Percentiles rank a stretch among this genome's conserved stretches.
These are phyloP conservation scores for Tetragnatha montana DNA, from an alignment of 2,888 invertebrate species.

Conservation along the genomic window DNA sequence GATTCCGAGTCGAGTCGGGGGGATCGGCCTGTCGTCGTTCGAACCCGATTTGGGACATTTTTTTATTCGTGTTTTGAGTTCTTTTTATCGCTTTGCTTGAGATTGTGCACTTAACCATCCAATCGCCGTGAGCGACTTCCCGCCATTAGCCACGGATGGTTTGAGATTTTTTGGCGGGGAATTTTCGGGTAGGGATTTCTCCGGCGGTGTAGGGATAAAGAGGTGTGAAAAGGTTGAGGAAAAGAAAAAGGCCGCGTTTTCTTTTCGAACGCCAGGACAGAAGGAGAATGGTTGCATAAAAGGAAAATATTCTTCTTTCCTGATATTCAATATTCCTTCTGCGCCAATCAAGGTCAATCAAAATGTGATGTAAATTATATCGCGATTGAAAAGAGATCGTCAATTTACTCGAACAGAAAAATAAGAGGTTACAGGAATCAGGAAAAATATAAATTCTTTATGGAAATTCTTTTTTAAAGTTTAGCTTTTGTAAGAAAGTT, in stretches of 20 bases:
- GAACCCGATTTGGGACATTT: slow-evolving; percentile 60
- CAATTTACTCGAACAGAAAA: too few relatives aligned
- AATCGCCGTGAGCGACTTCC: slow-evolving; percentile 63
- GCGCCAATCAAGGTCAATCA: too few relatives aligned
- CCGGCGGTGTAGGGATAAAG: slow-evolving; percentile 17
- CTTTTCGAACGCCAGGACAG: neutral
- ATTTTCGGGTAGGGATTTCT: slow-evolving; percentile 49
- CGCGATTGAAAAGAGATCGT: too few relatives aligned
- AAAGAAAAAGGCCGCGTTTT: neutral
- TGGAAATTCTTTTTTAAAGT: too few relatives aligned
- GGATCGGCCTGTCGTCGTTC: slow-evolving; percentile 47
- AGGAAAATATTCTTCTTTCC: too few relatives aligned
- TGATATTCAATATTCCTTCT: too few relatives aligned
- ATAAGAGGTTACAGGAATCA: too few relatives aligned
- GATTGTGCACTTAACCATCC: slow-evolving; percentile 63
- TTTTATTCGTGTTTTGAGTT: slow-evolving; percentile 41
- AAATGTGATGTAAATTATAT: too few relatives aligned
- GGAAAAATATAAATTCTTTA: too few relatives aligned
- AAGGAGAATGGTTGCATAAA: neutral
- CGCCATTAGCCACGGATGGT: slow-evolving; percentile 65
- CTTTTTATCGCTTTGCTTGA: slow-evolving; percentile 39
- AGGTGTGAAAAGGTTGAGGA: slow-evolving; percentile 3
- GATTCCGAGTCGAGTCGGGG: slow-evolving; percentile 24
- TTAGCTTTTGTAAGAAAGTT: too few relatives aligned
- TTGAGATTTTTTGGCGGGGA: slow-evolving; percentile 23